Percentiles rank a stretch among this genome's conserved stretches.
phyloP scores from a whole-genome alignment of 2,888 invertebrate species.

The Chaetogeoica ovagalla region DNA sequence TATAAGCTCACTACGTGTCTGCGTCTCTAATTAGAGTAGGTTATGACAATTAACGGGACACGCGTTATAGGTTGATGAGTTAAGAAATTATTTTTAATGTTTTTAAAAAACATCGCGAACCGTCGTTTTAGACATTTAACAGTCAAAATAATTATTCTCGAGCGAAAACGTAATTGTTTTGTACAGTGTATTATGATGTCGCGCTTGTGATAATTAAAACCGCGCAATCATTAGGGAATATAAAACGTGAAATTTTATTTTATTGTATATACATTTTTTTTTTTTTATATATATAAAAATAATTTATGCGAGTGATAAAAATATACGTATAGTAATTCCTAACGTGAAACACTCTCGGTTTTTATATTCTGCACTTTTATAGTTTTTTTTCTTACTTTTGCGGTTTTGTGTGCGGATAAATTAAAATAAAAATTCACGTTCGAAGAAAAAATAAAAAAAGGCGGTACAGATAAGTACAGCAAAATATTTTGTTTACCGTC shows the following conservation, averaged over 20 bases:
- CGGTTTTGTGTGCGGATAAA: neutral
- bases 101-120: neutral
- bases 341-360: neutral
- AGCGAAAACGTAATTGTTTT: neutral
- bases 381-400: neutral
- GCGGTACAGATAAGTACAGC: too few species aligned
- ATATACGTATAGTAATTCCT: neutral
- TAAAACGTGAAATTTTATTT: neutral
- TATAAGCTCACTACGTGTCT: neutral
- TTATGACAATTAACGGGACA: neutral
- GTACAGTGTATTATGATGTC: neutral
- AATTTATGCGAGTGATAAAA: slow-evolving; percentile 3
- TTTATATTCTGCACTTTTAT: neutral
- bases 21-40: neutral
- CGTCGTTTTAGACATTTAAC: neutral
- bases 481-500: too few species aligned
- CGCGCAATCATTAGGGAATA: neutral
- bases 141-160: neutral
- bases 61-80: neutral
- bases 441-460: neutral
- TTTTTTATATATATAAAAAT: neutral
- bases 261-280: too few species aligned
- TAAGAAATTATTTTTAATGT: neutral
- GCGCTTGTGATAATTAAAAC: slow-evolving; percentile 7
- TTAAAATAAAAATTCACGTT: neutral